A percentile compares a stretch with the other conserved stretches of the same genome.
These are phyloP conservation scores for Thelaira solivaga DNA, from an alignment of 2,888 invertebrate species.

Conservation along the genomic window DNA sequence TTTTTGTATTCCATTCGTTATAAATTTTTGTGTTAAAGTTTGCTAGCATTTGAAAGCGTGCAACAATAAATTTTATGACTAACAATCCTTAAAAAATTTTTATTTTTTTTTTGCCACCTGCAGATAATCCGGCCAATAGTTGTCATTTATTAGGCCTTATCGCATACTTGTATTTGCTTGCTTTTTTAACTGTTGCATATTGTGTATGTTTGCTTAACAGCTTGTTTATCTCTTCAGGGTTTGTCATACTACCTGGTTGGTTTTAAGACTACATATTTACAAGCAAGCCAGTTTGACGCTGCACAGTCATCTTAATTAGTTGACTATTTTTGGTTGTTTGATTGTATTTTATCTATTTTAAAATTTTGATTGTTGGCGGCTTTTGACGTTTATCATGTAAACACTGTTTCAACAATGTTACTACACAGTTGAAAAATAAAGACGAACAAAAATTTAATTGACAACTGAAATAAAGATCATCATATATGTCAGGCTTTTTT, in stretches of 20 bases:
- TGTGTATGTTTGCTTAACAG: slow-evolving; percentile 1
- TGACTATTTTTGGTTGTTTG: slow-evolving; percentile 43
- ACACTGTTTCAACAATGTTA: neutral
- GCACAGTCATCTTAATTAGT: slow-evolving; percentile 34
- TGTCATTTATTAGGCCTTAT: slow-evolving; percentile 32
- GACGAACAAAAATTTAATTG: neutral
- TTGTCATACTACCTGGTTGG: neutral
- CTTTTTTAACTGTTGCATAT: slow-evolving; percentile 20
- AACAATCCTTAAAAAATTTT: too few relatives aligned
- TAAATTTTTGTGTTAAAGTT: too few relatives aligned
- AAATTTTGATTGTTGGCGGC: slow-evolving; percentile 32
- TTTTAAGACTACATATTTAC: neutral
- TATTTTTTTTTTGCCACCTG: slow-evolving; percentile 4
- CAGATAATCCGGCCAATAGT: slow-evolving; percentile 13
- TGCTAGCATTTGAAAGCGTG: too few relatives aligned
- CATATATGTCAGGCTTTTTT: neutral
- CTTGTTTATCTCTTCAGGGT: neutral
- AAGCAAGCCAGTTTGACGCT: neutral
- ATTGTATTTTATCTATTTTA: neutral
- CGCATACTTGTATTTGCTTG: neutral
- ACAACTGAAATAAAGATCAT: slow-evolving; percentile 2
- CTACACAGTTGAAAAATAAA: neutral
- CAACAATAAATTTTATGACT: too few relatives aligned
- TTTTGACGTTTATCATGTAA: slow-evolving; percentile 29
- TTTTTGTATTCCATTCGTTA: too few relatives aligned